A percentile compares a stretch with the other conserved stretches of the same genome.
Evolutionary conservation across 2,113 vertebrate genomes (phyloP).

Genomic region (Lanius ludovicianus): DNA sequence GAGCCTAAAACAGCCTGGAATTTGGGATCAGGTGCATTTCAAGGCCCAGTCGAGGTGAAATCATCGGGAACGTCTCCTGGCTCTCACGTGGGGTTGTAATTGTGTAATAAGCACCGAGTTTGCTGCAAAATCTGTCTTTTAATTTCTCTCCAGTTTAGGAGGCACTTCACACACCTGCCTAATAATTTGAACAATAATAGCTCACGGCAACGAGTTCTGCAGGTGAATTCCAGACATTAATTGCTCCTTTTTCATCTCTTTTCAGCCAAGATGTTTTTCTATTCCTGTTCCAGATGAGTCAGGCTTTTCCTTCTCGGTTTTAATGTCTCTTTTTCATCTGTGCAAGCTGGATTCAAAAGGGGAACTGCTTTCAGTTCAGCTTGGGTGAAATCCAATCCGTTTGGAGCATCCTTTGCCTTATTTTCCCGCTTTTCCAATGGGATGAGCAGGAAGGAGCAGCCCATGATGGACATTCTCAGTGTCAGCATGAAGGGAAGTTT

Average conservation of each 20-base stretch:
- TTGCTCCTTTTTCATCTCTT: not conserved
- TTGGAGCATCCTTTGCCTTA: not conserved
- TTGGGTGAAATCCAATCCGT: not conserved
- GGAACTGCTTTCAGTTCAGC: not conserved
- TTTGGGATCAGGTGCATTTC: not conserved
- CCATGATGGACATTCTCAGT: fast-evolving
- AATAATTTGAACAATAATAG: not conserved
- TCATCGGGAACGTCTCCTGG: not conserved
- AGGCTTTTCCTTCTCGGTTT: not conserved
- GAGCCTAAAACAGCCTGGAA: fast-evolving
- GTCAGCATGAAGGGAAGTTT: not conserved
- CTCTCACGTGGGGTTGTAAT: not conserved
- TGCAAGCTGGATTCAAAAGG: not conserved
- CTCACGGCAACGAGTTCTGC: not conserved
- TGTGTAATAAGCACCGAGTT: not conserved
- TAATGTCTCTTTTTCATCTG: not conserved
- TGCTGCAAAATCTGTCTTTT: not conserved
- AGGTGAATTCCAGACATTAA: slow-evolving; percentile 10
- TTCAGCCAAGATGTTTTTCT: not conserved
- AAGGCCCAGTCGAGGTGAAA: not conserved
- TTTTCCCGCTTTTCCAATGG: not conserved
- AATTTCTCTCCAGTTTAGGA: not conserved
- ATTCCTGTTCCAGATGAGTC: not conserved
- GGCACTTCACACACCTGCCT: not conserved
- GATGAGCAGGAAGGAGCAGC: not conserved